Conservation (phyloP, 2,888 invertebrate species). For the Diabrotica balteata region DNA sequence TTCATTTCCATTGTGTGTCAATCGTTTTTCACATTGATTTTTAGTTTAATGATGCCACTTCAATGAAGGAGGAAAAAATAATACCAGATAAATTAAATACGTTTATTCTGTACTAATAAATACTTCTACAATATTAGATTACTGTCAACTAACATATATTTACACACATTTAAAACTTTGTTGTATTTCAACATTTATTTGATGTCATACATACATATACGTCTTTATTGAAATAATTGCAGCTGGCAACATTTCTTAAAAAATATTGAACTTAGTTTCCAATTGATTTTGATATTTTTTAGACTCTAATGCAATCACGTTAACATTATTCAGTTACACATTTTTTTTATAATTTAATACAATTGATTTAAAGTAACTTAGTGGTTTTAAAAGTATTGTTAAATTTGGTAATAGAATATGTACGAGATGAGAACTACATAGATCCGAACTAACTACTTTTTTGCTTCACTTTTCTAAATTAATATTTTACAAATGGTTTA, state of each 20-base stretch:
- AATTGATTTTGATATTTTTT: not conserved
- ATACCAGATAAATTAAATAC: conserved; percentile 46
- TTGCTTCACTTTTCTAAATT: too few species aligned
- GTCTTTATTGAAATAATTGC: conserved; percentile 33
- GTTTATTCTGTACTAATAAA: conserved; percentile 48
- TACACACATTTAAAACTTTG: conserved; percentile 51
- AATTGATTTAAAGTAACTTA: too few species aligned
- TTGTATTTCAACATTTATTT: conserved; percentile 48
- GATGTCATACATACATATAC: conserved; percentile 47
- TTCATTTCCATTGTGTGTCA: too few species aligned
- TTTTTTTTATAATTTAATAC: too few species aligned
- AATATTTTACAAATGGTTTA: too few species aligned
- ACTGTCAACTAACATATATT: conserved; percentile 53
- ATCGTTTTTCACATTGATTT: too few species aligned
- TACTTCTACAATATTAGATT: conserved; percentile 47
- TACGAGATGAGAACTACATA: too few species aligned
- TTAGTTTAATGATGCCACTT: too few species aligned
- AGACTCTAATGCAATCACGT: not conserved
- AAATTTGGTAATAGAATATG: too few species aligned
- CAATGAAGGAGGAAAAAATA: not conserved
- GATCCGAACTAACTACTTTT: too few species aligned
- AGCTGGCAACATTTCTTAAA: conserved; percentile 40
- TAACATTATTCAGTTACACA: not conserved
- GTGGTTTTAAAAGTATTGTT: too few species aligned
- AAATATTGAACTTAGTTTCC: conserved; percentile 30